Evolutionary conservation across 1,140 invertebrate species (phyloP).

Genomic region (Whitmania pigra): DNA sequence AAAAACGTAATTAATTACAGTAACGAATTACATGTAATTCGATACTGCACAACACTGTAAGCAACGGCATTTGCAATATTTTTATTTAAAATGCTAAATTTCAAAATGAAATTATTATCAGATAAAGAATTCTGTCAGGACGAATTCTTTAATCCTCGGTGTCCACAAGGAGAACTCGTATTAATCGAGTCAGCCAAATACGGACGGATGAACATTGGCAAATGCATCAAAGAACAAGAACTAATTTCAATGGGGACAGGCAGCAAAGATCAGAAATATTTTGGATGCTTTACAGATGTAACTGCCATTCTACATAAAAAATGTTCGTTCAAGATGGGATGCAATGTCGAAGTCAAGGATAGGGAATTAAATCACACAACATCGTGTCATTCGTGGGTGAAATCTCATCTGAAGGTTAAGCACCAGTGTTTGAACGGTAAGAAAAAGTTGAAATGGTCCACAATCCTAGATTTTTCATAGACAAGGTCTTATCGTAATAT

Average conservation of each 20-base stretch:
- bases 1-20: no score
- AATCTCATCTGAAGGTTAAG: neutral
- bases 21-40: no score
- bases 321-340: conserved; percentile 4
- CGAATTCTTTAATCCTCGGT: conserved; percentile 14
- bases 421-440: no score
- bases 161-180: conserved; percentile 4
- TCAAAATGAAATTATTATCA: no score
- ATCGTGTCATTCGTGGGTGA: conserved; percentile 5
- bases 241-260: neutral
- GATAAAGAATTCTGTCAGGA: conserved; percentile 2
- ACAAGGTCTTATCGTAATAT: no score
- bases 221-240: conserved; percentile 10
- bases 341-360: neutral
- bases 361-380: neutral
- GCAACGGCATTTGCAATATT: no score
- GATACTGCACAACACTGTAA: no score
- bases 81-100: no score
- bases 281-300: conserved; percentile 8
- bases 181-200: conserved; percentile 1
- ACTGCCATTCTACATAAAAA: neutral
- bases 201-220: conserved; percentile 15
- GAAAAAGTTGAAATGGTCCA: no score
- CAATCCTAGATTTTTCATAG: neutral
- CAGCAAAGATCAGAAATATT: neutral